Percentiles rank a stretch among this genome's conserved stretches.
These are phyloP conservation scores for Syngnathus scovelli DNA, from an alignment of 2,113 vertebrate genomes.

Conservation along the genomic window DNA sequence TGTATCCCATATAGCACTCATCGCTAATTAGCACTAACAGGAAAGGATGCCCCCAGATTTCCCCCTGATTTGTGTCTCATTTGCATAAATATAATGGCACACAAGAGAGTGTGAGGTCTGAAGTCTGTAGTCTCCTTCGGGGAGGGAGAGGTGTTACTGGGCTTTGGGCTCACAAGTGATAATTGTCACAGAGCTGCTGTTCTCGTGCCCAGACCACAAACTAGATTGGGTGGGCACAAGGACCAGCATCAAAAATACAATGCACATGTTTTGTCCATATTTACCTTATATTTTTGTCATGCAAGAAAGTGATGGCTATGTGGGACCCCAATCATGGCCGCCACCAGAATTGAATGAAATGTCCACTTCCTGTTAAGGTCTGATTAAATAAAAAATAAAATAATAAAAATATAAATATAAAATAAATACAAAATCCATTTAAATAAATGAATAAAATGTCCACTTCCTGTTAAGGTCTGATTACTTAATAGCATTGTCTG, in stretches of 20 bases:
- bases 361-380: not conserved
- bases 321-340: too few relatives aligned
- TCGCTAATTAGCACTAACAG: conserved; percentile 65
- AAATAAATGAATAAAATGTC: not conserved
- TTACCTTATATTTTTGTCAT: too few relatives aligned
- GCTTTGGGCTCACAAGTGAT: conserved; percentile 61
- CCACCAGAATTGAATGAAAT: too few relatives aligned
- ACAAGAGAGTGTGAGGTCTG: conserved; percentile 53
- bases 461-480: not conserved
- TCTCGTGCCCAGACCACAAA: conserved; percentile 39
- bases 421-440: too few relatives aligned
- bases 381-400: not conserved
- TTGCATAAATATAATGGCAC: conserved; percentile 70
- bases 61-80: conserved; percentile 51
- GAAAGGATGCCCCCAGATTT: conserved; percentile 60
- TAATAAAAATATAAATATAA: too few relatives aligned
- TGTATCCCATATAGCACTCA: conserved; percentile 53
- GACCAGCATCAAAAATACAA: not conserved
- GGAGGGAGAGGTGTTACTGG: conserved; percentile 54
- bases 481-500: conserved; percentile 7
- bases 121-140: conserved; percentile 50
- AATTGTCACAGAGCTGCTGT: conserved; percentile 68
- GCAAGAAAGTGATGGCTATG: too few relatives aligned
- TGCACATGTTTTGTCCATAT: too few relatives aligned
- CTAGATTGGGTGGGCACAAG: conserved; percentile 46